A percentile compares a stretch with the other conserved stretches of the same genome.
phyloP scores from a whole-genome alignment of 2,888 invertebrate species.

The Danaus chrysippus region DNA sequence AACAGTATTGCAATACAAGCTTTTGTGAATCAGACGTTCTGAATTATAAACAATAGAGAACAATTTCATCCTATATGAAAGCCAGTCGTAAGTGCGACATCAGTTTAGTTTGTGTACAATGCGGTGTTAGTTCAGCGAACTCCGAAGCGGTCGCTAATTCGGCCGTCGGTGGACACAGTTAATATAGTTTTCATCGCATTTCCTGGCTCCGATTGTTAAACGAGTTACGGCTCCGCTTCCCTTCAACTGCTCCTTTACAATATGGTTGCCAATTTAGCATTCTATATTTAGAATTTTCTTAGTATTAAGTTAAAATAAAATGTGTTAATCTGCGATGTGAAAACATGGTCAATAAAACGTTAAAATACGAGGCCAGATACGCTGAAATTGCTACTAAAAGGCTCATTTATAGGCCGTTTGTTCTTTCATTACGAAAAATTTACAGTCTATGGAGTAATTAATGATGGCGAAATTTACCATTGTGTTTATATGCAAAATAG shows the following conservation, averaged over 20 bases:
- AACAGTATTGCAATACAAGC: not conserved
- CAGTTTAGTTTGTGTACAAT: constrained; percentile 22
- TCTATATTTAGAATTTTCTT: constrained; percentile 5
- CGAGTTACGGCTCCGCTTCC: constrained; percentile 20
- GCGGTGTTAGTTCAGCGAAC: constrained; percentile 19
- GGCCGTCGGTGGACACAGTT: constrained; percentile 25
- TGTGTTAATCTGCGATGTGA: constrained; percentile 9
- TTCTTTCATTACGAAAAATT: constrained; percentile 20
- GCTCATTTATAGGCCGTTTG: constrained; percentile 20
- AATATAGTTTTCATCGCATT: constrained; percentile 21
- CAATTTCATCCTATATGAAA: not conserved
- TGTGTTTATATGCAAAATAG: not conserved
- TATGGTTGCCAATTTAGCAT: constrained; percentile 1
- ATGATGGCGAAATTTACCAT: constrained; percentile 11
- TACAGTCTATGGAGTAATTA: constrained; percentile 25
- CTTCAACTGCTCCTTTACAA: constrained; percentile 1
- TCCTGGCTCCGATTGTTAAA: constrained; percentile 20
- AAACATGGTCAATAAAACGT: constrained; percentile 15
- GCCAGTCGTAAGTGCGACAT: not conserved
- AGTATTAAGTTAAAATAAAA: constrained; percentile 4
- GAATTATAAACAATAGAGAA: not conserved
- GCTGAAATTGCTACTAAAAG: constrained; percentile 21
- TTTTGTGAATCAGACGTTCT: not conserved
- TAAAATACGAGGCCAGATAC: constrained; percentile 14
- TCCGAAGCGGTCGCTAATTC: constrained; percentile 24